Percentiles rank a stretch among this genome's conserved stretches.
phyloP scores from a whole-genome alignment of 2,797 vertebrate species.

The Dipus sagitta region DNA sequence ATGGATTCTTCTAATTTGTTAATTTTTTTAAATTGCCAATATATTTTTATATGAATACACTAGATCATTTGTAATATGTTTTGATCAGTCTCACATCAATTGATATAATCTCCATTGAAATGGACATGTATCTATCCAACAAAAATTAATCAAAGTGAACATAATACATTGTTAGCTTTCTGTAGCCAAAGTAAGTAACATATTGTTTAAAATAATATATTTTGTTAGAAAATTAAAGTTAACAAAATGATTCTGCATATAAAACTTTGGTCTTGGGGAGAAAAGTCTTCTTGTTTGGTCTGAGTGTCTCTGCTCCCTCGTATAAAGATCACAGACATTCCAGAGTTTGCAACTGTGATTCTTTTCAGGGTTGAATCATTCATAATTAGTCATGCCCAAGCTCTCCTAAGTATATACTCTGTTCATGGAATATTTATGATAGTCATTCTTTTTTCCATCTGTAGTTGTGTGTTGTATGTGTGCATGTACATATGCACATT shows the following conservation, averaged over 20 bases:
- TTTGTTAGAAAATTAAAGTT: constrained; percentile 53
- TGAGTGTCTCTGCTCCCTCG: not conserved
- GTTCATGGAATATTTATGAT: not conserved
- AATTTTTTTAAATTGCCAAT: not conserved
- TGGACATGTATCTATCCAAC: not conserved
- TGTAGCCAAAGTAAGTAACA: constrained; percentile 45
- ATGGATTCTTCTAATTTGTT: constrained; percentile 46
- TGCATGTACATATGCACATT: too few relatives aligned
- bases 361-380: not conserved
- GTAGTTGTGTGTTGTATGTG: too few relatives aligned
- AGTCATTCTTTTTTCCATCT: too few relatives aligned
- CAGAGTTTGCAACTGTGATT: not conserved
- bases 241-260: constrained; percentile 38
- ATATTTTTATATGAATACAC: not conserved
- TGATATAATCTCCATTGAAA: constrained; percentile 60
- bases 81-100: constrained; percentile 30
- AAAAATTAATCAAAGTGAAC: constrained; percentile 25
- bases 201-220: constrained; percentile 35
- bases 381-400: constrained; percentile 7
- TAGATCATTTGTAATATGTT: constrained; percentile 18
- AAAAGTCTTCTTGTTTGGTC: not conserved
- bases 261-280: not conserved
- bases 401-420: not conserved
- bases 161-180: constrained; percentile 43
- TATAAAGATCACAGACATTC: not conserved